Evolutionary conservation across 1,140 invertebrate species (phyloP), one percentile per base, ranked within the genome.

Genomic region (Medauroidea extradentata): DNA sequence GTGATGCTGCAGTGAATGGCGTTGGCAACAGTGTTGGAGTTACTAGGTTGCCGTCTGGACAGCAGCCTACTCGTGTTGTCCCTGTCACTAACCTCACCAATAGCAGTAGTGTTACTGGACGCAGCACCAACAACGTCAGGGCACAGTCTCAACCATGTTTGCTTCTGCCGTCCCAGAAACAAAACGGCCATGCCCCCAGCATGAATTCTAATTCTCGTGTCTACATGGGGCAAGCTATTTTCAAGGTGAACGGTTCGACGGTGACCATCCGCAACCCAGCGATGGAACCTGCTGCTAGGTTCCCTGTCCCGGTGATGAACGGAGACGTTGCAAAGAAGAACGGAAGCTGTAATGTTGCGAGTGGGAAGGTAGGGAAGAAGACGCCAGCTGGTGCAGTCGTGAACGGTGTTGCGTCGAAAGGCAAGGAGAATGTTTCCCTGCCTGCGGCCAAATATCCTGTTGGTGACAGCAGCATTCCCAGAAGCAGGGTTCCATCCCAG

Each of bases 231-330:
- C 83, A 84, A 1, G 82, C 84, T 0, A 87, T 87, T 58, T 85
- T 86, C 65, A 85, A 84, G 64, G 83, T 84, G 44, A 85, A 85
- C 61, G 85, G 86, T 64, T 85, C 85, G 11, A 91, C 90, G 87
- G 89, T 89, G 39, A 91, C 89, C 0, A 91, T 91, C 34, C 76
- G 89, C 14, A 90, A 88, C 74, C 87, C 88, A 1, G 75, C 75
- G 75, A 52, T 73, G 75, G 38, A 71, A 73, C 48, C 21, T 67
- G 7, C 48, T 63, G 21, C 46, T 57, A 19, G 46, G 57, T 1
- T 63, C 43, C 41, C 57, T 21, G 9, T 56, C 54, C 53, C 24
- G 46, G 11, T 23, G 11, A 51, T 13, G 25, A 55, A 27, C 16
- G 44, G 50, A 9, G 41, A 50, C 51, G 19, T 58, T 51, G 48